Evolutionary conservation across 2,113 vertebrate genomes (phyloP), one percentile per base, ranked within the genome.

Genomic region (Panurus biarmicus): DNA sequence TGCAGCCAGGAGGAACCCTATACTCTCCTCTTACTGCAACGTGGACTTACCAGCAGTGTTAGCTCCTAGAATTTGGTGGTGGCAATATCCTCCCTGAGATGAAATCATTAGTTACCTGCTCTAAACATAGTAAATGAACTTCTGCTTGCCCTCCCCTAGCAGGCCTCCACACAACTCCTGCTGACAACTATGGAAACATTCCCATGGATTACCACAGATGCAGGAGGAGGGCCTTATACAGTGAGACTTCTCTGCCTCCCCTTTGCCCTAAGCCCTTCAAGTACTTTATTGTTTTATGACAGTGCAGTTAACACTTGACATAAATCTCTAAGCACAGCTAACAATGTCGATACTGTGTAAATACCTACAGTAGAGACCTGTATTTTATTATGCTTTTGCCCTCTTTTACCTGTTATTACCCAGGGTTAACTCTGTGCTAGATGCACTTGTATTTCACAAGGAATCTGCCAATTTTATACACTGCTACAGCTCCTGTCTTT

Each of bases 261-360:
- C 76, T 86, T 67, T 92, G 69, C 79, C 85, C 93, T 94, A 89
- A 91, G 87, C 72, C 72, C 90, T 96, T 90, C 64, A 95, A 93
- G 87, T 57, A 84, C 75, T 96, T 96, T 86, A 95, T 95, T 95
- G 91, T 87, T 97, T 97, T 97, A 95, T 84, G 92, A 88, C 76
- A 84, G 71, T 3, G 0, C 54, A 85, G 75, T 87, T 87, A 96
- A 88, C 93, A 92, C 93, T 91, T 84, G 75, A 94, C 72, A 75
- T 75, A 90, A 95, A 95, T 90, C 61, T 84, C 78, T 69, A 86
- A 83, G 87, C 45, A 60, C n/a, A 74, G 85, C 67, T 84, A 86
- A 84, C 82, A 92, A 58, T 77, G 85, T 88, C 72, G 40, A 93
- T 95, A 72, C n/a, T 84, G 87, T 61, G 79, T 93, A 95, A 93